Evolutionary conservation across 2,113 vertebrate species (phyloP), one percentile per base, ranked within the genome.

Genomic region (Alligator sinensis): DNA sequence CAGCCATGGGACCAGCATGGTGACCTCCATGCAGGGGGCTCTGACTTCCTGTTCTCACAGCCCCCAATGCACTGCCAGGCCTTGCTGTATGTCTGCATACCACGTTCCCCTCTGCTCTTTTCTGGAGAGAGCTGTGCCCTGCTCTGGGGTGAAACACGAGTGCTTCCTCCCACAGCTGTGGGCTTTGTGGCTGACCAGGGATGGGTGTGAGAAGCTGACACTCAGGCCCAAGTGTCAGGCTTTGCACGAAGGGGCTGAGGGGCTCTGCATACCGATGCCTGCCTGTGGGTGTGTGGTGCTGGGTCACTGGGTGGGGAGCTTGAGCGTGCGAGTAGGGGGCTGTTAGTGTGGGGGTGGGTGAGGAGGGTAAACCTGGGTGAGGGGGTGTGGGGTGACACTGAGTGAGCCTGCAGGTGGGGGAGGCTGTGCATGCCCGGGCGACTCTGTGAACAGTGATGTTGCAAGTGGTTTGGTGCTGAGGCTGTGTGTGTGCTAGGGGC

Each of bases 41-140:
- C 77, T 59, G 24, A 30, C 85, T 85, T 80, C 82, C 76, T 58
- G 60, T 86, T 86, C 77, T 86, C 83, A 81, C 83, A 86, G 83
- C 27, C 34, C 83, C n/a, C 57, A 28, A 21, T 64, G 9, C 66
- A 38, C 68, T 81, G 78, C 89, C 86, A 61, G 81, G 70, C 57
- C 81, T 80, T 81, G 66, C 81, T 68, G 55, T 57, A 61, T 60
- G 27, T 81, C 72, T 68, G 78, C 80, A 61, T 76, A 75, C 70
- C 80, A 74, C 59, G 57, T 76, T 75, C 70, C 66, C 12, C 27
- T 55, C 54, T 68, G 59, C 66, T 85, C 74, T n/a, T 68, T 30
- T 91, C 80, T 81, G 83, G 70, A 22, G 21, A 24, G 19, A 11
- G 55, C 60, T 19, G 54, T 82, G 75, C 77, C 34, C 70, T 54